Base-by-base conservation (phyloP, 1,140 invertebrate genomes). In the Caenorhabditis latens region DNA sequence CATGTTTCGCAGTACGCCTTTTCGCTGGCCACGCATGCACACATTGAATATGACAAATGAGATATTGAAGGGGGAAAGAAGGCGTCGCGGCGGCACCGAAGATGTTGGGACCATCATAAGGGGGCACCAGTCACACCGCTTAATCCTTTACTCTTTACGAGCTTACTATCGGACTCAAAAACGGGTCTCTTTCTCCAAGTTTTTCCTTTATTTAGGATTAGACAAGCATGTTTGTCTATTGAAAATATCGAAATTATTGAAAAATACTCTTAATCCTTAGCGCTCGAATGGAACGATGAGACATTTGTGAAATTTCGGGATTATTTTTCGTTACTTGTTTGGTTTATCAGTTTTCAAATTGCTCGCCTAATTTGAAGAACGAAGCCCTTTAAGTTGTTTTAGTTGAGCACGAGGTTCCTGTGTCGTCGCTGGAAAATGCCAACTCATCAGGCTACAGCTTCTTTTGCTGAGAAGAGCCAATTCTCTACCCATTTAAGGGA, bases 31-130 rank as follows among this genome's bases (percentile, higher is more conserved):
- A 32, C 19, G 61, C 61, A 63, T 63, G 14, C 16, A 4, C 5
- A 79, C 71, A 79, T 53, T 79, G 71, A 79, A 79, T 79, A 79
- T 79, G 71, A 79, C 71, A 79, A 79, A 79, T 79, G 71, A 79
- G 71, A 79, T 79, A 79, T 79, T 79, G 71, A n/a, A 50, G 53
- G n/a, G 21, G 46, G 46, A 9, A 40, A 42, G n/a, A 79, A 40
- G 61, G 65, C n/a, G 46, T 24, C 63, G 16, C 32, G 32, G 32
- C 32, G 32, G 32, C 32, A 32, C 21, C 53, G 50, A 53, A 53
- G n/a, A n/a, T 19, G 58, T 61, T n/a, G 58, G n/a, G n/a, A n/a
- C 14, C 50, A 53, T 53, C 50, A 53, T 11, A 53, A 53, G 58
- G 40, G 63, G 63, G 63, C 8, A 67, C 63, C 63, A 40, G 24